Conservation (phyloP, 2,888 invertebrate species). For the Ptychoptera albimana region DNA sequence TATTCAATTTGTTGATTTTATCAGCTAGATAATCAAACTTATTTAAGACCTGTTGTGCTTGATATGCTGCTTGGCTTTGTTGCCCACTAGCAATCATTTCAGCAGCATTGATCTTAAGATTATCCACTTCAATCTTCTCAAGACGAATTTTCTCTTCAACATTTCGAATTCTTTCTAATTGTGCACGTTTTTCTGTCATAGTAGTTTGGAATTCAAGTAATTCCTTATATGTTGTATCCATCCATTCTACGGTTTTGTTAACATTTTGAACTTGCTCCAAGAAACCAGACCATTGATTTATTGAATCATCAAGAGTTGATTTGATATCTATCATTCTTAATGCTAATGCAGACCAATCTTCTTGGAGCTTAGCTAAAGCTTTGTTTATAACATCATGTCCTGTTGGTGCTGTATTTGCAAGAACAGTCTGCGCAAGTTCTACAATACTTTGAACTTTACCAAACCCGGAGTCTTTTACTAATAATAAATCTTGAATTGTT, state of each 20-base stretch:
- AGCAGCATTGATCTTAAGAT: conserved; percentile 62
- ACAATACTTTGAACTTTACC: conserved; percentile 73
- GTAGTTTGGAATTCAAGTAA: conserved; percentile 60
- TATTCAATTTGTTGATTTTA: conserved; percentile 56
- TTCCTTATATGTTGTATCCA: conserved; percentile 58
- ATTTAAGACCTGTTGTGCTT: conserved; percentile 71
- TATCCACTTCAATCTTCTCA: conserved; percentile 80
- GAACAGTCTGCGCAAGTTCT: conserved; percentile 79
- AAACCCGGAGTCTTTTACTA: conserved; percentile 89
- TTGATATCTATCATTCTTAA: conserved; percentile 85
- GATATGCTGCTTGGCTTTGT: conserved; percentile 64
- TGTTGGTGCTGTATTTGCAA: conserved; percentile 77
- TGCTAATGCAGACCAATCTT: conserved; percentile 76
- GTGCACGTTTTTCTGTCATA: conserved; percentile 71
- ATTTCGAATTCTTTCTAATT: conserved; percentile 69
- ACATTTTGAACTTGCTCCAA: conserved; percentile 75
- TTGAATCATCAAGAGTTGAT: conserved; percentile 69
- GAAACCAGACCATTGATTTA: conserved; percentile 83
- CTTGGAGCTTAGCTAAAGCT: conserved; percentile 65
- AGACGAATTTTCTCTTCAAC: conserved; percentile 78
- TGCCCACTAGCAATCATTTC: conserved; percentile 78
- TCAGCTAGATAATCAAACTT: conserved; percentile 67
- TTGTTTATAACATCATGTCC: conserved; percentile 81
- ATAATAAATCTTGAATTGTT: conserved; percentile 66
- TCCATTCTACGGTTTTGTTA: conserved; percentile 63